Evolutionary conservation across 2,888 invertebrate genomes (phyloP), one percentile per base, ranked within the genome.

Genomic region (Schrankia costaestrigalis): DNA sequence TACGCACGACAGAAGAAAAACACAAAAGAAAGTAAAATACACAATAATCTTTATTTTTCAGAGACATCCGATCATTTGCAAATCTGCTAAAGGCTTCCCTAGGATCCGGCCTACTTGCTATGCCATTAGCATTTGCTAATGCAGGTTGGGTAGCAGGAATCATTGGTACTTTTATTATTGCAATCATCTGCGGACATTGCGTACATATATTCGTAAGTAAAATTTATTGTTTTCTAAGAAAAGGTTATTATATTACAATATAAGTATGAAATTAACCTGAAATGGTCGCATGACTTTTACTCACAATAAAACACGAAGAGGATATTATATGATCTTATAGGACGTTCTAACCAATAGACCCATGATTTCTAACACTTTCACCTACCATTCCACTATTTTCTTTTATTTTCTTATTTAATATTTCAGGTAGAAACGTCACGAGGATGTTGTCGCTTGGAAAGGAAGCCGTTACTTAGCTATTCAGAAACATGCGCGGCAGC

Each of bases 51-150:
- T 39, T 40, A 0, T 35, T 26, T 81, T 74, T 13, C 71, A 89
- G 88, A 25, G 84, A 88, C 46, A 36, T 78, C 21, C 68, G 85
- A 47, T 81, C 88, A 1, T 50, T 87, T 24, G 87, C 83, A 4
- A 88, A 88, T 54, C 59, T 89, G 1, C 43, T 89, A 5, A 89
- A 89, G 44, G 71, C 88, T 0, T 89, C 89, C 0, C 81, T 94
- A 18, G 94, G 95, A 1, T 94, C 93, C 0, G 94, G 94, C 1
- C 89, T 94, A 22, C 78, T 94, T 27, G 93, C 94, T 3, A 90
- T 94, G 79, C 93, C 94, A 0, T 70, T 91, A 36, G 93, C 93
- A 2, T 91, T 93, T 58, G 89, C 90, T 24, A 91, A 93, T 69
- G 89, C 93, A 8, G 94, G 94, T 11, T 85, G 93, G 57, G 85